Evolutionary conservation across 2,888 invertebrate species (phyloP).

Genomic region (Cosmopolites sordidus): DNA sequence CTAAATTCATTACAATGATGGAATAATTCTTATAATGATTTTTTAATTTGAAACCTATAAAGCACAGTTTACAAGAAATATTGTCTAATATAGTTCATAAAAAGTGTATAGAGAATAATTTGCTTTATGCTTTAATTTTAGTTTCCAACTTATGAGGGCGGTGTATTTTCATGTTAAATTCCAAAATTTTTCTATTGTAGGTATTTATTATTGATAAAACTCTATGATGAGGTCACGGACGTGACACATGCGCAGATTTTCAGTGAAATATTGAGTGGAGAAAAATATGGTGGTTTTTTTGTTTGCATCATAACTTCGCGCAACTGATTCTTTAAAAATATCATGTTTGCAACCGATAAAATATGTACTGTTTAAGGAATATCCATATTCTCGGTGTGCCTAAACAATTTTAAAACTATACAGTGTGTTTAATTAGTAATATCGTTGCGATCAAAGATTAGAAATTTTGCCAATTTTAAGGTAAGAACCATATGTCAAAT

Average conservation of each 20-base stretch:
- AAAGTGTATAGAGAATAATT: too few relatives aligned
- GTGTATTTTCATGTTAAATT: too few relatives aligned
- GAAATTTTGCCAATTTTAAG: slow-evolving; percentile 4
- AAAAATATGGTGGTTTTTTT: slow-evolving; percentile 15
- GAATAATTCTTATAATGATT: too few relatives aligned
- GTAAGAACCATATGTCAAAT: slow-evolving; percentile 16
- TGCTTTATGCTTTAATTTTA: too few relatives aligned
- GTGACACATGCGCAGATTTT: slow-evolving; percentile 9
- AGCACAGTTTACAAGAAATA: too few relatives aligned
- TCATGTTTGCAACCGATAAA: slow-evolving; percentile 1
- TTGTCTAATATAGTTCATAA: too few relatives aligned
- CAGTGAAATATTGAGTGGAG: slow-evolving; percentile 9
- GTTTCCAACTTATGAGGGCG: too few relatives aligned
- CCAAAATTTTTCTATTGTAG: too few relatives aligned
- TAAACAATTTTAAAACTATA: not conserved
- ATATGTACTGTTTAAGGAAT: slow-evolving; percentile 9
- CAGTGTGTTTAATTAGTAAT: not conserved
- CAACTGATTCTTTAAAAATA: slow-evolving; percentile 6
- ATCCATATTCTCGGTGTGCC: not conserved
- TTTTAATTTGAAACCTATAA: too few relatives aligned
- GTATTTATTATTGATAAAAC: not conserved
- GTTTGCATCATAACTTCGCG: slow-evolving; percentile 10
- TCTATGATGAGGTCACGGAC: not conserved
- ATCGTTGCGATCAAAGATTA: not conserved
- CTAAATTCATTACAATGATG: too few relatives aligned